phyloP scores from a whole-genome alignment of 2,888 invertebrate species.

The Pegoplata infirma region DNA sequence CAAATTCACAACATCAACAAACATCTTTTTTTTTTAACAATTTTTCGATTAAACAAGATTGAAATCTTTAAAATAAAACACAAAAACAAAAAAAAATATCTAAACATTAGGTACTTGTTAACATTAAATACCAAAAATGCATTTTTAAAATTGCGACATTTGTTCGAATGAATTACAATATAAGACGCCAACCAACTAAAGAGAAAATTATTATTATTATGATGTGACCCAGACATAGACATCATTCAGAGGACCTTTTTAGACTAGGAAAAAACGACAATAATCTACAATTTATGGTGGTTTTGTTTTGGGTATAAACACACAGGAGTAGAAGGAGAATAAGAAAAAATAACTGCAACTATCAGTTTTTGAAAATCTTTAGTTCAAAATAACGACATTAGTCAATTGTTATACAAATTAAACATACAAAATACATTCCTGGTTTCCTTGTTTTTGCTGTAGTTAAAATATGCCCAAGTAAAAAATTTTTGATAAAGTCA shows the following conservation, averaged over 20 bases:
- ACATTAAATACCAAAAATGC: neutral
- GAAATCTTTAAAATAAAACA: slow-evolving; percentile 14
- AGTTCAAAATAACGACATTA: slow-evolving; percentile 23
- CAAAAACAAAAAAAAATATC: no score
- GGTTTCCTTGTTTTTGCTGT: no score
- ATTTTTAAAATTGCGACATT: slow-evolving; percentile 36
- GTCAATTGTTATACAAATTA: slow-evolving; percentile 54
- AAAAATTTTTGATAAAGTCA: no score
- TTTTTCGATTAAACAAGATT: slow-evolving; percentile 25
- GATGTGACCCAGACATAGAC: slow-evolving; percentile 60
- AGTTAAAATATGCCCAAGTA: no score
- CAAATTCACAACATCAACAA: neutral
- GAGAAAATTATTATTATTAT: slow-evolving; percentile 45
- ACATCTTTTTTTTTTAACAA: slow-evolving; percentile 8
- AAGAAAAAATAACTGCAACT: neutral
- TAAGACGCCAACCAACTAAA: slow-evolving; percentile 30
- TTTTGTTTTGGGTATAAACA: slow-evolving; percentile 42
- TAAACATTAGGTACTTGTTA: slow-evolving; percentile 4
- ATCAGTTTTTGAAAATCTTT: slow-evolving; percentile 50
- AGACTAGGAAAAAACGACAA: slow-evolving; percentile 12
- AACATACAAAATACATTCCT: no score
- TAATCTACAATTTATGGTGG: slow-evolving; percentile 52
- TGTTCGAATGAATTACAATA: neutral
- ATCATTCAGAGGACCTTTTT: slow-evolving; percentile 27
- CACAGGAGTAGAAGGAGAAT: neutral